Conservation (phyloP, 2,797 vertebrate species). For the Menidia menidia region DNA sequence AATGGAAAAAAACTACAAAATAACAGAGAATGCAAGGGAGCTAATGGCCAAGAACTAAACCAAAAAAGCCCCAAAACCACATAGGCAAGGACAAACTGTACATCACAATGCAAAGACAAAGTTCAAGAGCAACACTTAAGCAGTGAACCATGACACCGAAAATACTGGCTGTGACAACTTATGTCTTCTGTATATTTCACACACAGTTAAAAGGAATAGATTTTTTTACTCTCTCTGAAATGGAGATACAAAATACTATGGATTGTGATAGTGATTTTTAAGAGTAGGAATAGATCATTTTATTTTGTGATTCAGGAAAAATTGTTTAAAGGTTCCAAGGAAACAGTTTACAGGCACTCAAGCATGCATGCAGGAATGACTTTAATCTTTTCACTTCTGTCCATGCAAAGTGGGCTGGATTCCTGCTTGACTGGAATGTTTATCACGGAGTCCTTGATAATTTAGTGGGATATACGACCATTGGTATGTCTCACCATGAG, state of each 20-base stretch:
- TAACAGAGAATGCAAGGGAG: no score
- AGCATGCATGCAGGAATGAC: not conserved
- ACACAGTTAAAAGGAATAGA: conserved; percentile 25
- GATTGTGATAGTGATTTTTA: not conserved
- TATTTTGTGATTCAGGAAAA: conserved; percentile 29
- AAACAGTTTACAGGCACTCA: conserved; percentile 3
- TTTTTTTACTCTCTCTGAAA: conserved; percentile 18
- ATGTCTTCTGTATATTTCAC: conserved; percentile 43
- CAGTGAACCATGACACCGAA: not conserved
- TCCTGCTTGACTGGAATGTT: conserved; percentile 18
- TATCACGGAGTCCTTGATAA: not conserved
- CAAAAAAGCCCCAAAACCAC: no score
- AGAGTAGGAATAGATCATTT: conserved; percentile 20
- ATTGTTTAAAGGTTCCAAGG: not conserved
- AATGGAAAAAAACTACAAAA: no score
- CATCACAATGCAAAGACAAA: conserved; percentile 2
- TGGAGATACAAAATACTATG: not conserved
- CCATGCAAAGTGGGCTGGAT: not conserved
- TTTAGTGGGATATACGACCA: not conserved
- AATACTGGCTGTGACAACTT: conserved; percentile 3
- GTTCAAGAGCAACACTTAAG: not conserved
- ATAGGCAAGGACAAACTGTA: not conserved
- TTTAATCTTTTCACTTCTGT: conserved; percentile 4
- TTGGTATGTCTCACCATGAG: not conserved
- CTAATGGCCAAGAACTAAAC: no score